Evolutionary conservation across 2,888 invertebrate genomes (phyloP).

Genomic region (Pterostichus niger): DNA sequence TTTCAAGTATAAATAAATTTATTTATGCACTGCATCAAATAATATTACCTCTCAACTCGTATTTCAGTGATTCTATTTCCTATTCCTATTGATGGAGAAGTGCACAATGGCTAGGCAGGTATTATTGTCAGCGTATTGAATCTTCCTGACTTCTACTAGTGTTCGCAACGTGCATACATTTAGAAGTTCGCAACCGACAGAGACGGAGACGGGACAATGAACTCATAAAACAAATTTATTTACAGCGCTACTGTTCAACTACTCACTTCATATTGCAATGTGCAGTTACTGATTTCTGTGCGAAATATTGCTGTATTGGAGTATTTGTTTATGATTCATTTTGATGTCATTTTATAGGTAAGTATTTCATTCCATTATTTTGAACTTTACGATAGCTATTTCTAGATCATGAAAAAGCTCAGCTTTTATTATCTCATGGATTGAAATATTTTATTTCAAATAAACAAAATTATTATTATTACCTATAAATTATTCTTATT

Average conservation of each 20-base stretch:
- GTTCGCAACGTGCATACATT: constrained; percentile 19
- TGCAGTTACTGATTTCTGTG: constrained; percentile 15
- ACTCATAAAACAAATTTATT: constrained; percentile 62
- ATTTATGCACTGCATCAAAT: too few relatives aligned
- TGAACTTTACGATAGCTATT: background rate
- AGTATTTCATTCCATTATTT: constrained; percentile 5
- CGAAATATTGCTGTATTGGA: background rate
- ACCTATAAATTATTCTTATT: too few relatives aligned
- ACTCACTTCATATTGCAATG: constrained; percentile 10
- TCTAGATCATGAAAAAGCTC: too few relatives aligned
- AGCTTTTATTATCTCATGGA: too few relatives aligned
- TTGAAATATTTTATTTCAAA: too few relatives aligned
- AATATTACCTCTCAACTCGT: too few relatives aligned
- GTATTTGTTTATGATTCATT: constrained; percentile 29
- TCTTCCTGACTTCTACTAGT: background rate
- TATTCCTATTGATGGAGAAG: too few relatives aligned
- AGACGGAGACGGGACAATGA: constrained; percentile 58
- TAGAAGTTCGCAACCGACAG: background rate
- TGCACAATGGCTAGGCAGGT: too few relatives aligned
- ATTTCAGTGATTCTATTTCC: too few relatives aligned
- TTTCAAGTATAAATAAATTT: too few relatives aligned
- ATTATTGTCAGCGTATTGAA: too few relatives aligned
- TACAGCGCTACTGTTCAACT: constrained; percentile 46
- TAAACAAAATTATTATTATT: too few relatives aligned
- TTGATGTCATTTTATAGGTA: constrained; percentile 14